Conservation (phyloP, 2,797 vertebrate species). For the Spinus pinus region DNA sequence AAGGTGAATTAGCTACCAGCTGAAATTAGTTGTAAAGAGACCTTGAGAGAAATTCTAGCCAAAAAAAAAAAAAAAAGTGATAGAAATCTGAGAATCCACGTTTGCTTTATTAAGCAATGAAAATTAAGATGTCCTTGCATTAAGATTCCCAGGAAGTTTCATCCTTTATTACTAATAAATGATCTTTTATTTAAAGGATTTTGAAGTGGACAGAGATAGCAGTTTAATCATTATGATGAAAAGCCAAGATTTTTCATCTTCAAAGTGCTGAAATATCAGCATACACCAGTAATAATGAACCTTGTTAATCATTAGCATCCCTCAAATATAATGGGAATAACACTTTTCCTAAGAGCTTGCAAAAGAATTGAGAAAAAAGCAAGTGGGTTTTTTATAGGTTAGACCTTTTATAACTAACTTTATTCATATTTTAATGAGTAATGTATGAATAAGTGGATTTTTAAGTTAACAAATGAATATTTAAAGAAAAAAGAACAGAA, state of each 20-base stretch:
- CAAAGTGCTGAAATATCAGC: slow-evolving; percentile 32
- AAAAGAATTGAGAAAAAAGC: slow-evolving; percentile 2
- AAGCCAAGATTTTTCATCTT: slow-evolving; percentile 50
- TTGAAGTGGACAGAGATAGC: slow-evolving; percentile 40
- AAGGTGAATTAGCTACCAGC: neutral
- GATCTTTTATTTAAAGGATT: slow-evolving; percentile 14
- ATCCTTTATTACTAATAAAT: slow-evolving; percentile 36
- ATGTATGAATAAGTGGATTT: slow-evolving; percentile 60
- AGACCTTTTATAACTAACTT: slow-evolving; percentile 54
- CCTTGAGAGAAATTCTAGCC: neutral
- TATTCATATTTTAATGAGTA: slow-evolving; percentile 68
- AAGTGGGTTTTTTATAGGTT: neutral
- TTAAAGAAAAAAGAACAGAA: slow-evolving; percentile 57
- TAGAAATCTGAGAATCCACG: neutral
- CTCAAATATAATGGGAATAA: slow-evolving; percentile 23
- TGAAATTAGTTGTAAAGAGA: neutral
- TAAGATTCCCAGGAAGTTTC: slow-evolving; percentile 4
- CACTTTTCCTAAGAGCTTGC: neutral
- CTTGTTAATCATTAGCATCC: slow-evolving; percentile 44
- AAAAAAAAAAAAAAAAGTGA: neutral
- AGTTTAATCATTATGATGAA: slow-evolving; percentile 54
- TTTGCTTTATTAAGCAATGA: neutral
- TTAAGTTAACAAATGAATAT: slow-evolving; percentile 66
- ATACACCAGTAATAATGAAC: slow-evolving; percentile 18
- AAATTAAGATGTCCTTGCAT: slow-evolving; percentile 3